These are phyloP conservation scores for Lemur catta DNA, from an alignment of 2,797 vertebrate genomes.

Conservation along the genomic window DNA sequence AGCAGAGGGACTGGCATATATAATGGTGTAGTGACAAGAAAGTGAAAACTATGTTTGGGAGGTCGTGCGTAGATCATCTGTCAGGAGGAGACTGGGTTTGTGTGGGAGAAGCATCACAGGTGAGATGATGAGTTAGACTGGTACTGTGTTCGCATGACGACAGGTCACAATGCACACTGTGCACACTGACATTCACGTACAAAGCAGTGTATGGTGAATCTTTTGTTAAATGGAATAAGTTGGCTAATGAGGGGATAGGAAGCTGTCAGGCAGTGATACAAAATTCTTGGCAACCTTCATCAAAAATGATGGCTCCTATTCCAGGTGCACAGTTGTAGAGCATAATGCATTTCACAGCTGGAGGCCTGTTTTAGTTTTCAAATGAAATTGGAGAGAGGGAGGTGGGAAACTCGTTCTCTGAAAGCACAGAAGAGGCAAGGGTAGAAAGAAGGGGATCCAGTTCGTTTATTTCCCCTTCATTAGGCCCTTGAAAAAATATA, in stretches of 20 bases:
- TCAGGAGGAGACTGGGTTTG: not conserved
- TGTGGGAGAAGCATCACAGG: not conserved
- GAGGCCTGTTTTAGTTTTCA: constrained; percentile 17
- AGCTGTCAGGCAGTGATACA: not conserved
- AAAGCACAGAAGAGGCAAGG: not conserved
- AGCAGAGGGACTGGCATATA: not conserved
- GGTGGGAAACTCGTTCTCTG: not conserved
- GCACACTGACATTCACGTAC: not conserved
- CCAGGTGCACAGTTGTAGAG: not conserved
- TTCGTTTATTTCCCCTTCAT: constrained; percentile 43
- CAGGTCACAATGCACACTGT: not conserved
- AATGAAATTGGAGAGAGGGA: not conserved
- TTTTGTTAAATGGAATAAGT: not conserved
- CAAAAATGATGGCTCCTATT: not conserved
- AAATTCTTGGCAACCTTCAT: constrained; percentile 10
- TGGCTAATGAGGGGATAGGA: not conserved
- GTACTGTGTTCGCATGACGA: accelerated
- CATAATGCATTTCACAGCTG: constrained; percentile 16
- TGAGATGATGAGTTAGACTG: not conserved
- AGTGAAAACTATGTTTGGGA: not conserved
- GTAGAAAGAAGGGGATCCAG: not conserved
- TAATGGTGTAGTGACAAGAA: not conserved
- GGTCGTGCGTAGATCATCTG: not conserved
- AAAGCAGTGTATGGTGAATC: not conserved
- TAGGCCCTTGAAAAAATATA: not conserved